Evolutionary conservation across 2,888 invertebrate genomes (phyloP).

Genomic region (Lithosia quadra): DNA sequence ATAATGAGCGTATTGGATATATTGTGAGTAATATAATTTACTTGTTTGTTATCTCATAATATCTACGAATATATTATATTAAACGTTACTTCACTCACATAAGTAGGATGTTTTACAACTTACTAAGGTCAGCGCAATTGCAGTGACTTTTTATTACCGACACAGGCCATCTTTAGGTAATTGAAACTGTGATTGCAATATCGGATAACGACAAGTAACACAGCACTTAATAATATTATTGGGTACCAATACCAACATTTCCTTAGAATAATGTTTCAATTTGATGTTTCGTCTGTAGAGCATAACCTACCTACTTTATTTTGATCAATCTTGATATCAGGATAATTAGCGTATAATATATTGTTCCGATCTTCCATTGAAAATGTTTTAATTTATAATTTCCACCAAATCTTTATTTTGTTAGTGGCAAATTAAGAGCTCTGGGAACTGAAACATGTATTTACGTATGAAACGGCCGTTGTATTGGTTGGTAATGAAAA

Average conservation of each 20-base stretch:
- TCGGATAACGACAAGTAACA: neutral
- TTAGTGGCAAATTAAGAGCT: too few species aligned
- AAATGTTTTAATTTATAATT: too few species aligned
- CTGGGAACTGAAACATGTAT: neutral
- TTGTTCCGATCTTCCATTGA: too few species aligned
- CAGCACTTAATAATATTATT: neutral
- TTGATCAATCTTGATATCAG: neutral
- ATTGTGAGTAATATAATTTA: slow-evolving; percentile 14
- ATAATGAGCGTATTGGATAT: slow-evolving; percentile 34
- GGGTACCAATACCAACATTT: neutral
- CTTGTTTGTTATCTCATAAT: slow-evolving; percentile 41
- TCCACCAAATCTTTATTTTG: too few species aligned
- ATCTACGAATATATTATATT: slow-evolving; percentile 19
- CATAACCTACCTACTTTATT: neutral
- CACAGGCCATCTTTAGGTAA: neutral
- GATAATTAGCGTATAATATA: neutral
- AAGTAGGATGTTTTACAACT: slow-evolving; percentile 16
- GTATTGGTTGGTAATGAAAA: slow-evolving; percentile 1
- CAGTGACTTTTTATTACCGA: slow-evolving; percentile 1
- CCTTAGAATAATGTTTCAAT: neutral
- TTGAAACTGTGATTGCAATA: neutral
- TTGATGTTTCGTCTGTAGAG: neutral
- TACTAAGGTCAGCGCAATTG: neutral
- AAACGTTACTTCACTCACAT: slow-evolving; percentile 36
- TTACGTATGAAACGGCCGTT: neutral